Conservation (phyloP, 2,797 vertebrate genomes). For the Alectoris magna region DNA sequence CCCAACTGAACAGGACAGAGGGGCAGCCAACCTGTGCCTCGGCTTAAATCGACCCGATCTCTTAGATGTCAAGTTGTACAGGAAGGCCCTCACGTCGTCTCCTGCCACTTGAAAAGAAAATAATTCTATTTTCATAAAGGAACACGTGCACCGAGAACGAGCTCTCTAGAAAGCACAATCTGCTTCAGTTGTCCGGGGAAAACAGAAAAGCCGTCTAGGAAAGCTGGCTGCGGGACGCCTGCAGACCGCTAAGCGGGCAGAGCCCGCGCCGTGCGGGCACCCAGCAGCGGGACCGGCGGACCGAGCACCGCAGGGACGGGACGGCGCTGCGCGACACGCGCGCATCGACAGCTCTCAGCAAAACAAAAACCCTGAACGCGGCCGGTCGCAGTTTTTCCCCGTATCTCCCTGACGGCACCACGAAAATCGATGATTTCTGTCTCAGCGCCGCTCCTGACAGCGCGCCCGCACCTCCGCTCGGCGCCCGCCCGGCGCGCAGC, state of each 20-base stretch:
- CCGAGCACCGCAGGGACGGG: neutral
- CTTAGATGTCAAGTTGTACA: neutral
- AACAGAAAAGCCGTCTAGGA: neutral
- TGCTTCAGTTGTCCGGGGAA: neutral
- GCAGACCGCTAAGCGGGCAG: neutral
- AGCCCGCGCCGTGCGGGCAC: no score
- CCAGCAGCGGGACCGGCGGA: no score
- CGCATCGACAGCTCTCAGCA: neutral
- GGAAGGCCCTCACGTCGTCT: neutral
- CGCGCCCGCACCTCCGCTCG: no score
- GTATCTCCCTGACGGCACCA: neutral
- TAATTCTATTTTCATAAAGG: neutral
- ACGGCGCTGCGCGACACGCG: neutral
- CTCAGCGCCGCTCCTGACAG: no score
- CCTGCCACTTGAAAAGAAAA: neutral
- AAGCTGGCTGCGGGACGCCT: neutral
- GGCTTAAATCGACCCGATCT: neutral
- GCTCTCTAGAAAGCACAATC: neutral
- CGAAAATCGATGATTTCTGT: neutral
- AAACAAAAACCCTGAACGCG: neutral
- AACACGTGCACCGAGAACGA: neutral
- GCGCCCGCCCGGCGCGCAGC: neutral
- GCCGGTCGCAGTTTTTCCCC: rapidly evolving
- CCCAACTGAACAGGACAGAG: neutral
- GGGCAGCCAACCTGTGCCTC: neutral